A percentile compares a stretch with the other conserved stretches of the same genome.
phyloP scores from a whole-genome alignment of 2,888 invertebrate genomes.

The Neuroscelio doddi region DNA sequence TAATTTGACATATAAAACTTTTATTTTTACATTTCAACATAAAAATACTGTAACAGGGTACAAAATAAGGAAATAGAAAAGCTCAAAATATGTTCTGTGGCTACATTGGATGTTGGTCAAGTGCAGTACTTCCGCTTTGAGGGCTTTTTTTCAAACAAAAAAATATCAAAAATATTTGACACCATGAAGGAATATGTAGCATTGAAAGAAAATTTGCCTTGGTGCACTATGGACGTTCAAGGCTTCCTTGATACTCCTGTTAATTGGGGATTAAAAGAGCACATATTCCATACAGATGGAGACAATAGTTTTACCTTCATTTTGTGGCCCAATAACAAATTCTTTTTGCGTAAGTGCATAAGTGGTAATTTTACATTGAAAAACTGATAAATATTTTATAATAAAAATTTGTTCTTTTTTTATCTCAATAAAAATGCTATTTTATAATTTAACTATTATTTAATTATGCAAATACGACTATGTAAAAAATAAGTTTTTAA shows the following conservation, averaged over 20 bases:
- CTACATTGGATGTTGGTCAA: slow-evolving; percentile 57
- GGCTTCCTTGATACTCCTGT: slow-evolving; percentile 75
- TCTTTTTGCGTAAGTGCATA: slow-evolving; percentile 56
- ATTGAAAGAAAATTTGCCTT: slow-evolving; percentile 63
- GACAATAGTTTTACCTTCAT: slow-evolving; percentile 74
- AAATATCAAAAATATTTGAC: slow-evolving; percentile 68
- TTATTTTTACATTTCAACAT: not conserved
- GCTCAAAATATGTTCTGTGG: not conserved
- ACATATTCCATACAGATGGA: slow-evolving; percentile 72
- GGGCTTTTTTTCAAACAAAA: slow-evolving; percentile 73
- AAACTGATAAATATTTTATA: not conserved
- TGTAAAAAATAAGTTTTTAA: too few relatives aligned
- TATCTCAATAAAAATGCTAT: not conserved
- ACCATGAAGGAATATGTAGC: slow-evolving; percentile 61
- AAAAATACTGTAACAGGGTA: slow-evolving; percentile 5
- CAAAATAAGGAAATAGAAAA: not conserved
- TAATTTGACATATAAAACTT: not conserved
- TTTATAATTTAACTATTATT: not conserved
- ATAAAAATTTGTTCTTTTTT: not conserved
- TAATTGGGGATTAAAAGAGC: slow-evolving; percentile 72
- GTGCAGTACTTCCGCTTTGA: slow-evolving; percentile 71
- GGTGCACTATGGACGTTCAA: slow-evolving; percentile 74
- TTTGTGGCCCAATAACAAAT: slow-evolving; percentile 62
- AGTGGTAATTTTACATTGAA: slow-evolving; percentile 1
- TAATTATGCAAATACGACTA: too few relatives aligned